Evolutionary conservation across 2,797 vertebrate species (phyloP), one percentile per base, ranked within the genome.

Genomic region (Fistularia tabacaria): DNA sequence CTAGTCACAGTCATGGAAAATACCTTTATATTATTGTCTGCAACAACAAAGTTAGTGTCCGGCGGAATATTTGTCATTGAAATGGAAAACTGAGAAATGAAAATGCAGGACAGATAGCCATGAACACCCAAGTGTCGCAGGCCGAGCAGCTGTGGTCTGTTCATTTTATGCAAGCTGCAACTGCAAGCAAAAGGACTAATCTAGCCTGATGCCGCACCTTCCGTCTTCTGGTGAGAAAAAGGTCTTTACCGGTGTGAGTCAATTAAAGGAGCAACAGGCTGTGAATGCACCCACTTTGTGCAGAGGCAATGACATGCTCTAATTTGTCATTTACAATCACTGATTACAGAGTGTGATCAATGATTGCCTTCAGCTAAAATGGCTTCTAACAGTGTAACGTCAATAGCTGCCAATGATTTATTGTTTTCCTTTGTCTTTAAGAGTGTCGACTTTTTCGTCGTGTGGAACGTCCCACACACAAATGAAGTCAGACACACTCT

Each of bases 321-420:
- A 57, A 65, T 64, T 46, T 62, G 45, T 66, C 62, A 59, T 65
- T 67, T 71, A 40, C 65, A 63, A 59, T 79, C 62, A 61, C 46
- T 76, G 64, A 79, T 77, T 62, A 66, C 51, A 58, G 58, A 49
- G 36, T 55, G 55, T 57, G 62, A 79, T 85, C 72, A 73, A 71
- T 76, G 52, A 67, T 44, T 51, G 64, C 51, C 67, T 74, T 42
- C 42, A 64, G 60, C 53, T 64, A 11, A 54, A 60, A 47, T 1
- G 46, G 48, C 54, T 38, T 49, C 59, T 60, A 61, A 71, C 66
- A 68, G 59, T 48, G 41, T 51, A 63, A 59, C 54, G 67, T 75
- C 62, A 70, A 66, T 76, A 47, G 40, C 36, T 54, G 53, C 50
- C 25, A 25, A 25, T 25, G 25, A 25, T 25, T 25, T 25, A 25